These are phyloP conservation scores for Paraplagusia blochii DNA, from an alignment of 2,113 vertebrate genomes.

Conservation along the genomic window DNA sequence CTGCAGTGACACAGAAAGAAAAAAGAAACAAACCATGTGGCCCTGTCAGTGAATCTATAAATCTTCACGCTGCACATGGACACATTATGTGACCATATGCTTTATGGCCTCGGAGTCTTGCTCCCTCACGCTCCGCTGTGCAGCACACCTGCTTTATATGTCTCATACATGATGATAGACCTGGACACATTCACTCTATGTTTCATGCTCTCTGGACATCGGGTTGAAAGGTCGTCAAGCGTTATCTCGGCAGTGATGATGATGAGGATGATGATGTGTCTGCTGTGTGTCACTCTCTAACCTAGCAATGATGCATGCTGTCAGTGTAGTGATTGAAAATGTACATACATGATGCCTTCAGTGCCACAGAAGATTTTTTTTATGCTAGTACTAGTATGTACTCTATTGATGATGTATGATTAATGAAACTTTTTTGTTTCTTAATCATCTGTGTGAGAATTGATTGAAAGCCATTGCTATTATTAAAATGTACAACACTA, in stretches of 20 bases:
- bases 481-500: too few species aligned
- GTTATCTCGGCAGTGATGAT: background rate
- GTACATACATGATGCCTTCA: too few species aligned
- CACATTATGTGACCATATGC: slow-evolving; percentile 44
- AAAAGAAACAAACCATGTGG: background rate
- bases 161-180: slow-evolving; percentile 24
- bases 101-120: slow-evolving; percentile 41
- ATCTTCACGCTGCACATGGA: slow-evolving; percentile 27
- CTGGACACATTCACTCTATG: slow-evolving; percentile 1
- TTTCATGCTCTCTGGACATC: slow-evolving; percentile 36
- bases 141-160: slow-evolving; percentile 51
- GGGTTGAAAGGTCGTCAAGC: slow-evolving; percentile 14
- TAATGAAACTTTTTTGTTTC: too few species aligned
- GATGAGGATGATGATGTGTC: slow-evolving; percentile 11
- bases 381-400: too few species aligned
- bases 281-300: slow-evolving; percentile 40
- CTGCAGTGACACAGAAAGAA: slow-evolving; percentile 2
- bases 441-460: too few species aligned
- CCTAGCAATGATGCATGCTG: background rate
- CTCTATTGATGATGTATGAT: too few species aligned
- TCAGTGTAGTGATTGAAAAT: too few species aligned
- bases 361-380: too few species aligned
- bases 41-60: slow-evolving; percentile 36
- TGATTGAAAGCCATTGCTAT: too few species aligned
- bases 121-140: slow-evolving; percentile 34